Evolutionary conservation across 2,113 vertebrate genomes (phyloP).

Genomic region (Dascyllus trimaculatus): DNA sequence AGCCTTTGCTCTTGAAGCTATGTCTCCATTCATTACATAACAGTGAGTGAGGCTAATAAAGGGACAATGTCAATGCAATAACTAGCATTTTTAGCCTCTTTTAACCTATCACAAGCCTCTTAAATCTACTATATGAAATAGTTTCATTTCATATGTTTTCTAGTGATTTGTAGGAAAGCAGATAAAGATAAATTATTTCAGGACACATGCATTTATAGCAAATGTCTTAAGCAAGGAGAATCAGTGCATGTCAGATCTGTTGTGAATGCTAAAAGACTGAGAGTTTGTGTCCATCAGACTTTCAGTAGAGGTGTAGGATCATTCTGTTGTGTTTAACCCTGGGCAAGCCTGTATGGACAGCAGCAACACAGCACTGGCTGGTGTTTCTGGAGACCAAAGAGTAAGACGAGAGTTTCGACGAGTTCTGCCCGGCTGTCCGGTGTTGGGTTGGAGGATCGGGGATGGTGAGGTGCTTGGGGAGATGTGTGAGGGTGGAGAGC

Average conservation of each 20-base stretch:
- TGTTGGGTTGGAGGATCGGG: slow-evolving; percentile 26
- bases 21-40: slow-evolving; percentile 34
- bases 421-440: slow-evolving; percentile 9
- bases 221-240: slow-evolving; percentile 40
- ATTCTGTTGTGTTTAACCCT: slow-evolving; percentile 6
- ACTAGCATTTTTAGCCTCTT: slow-evolving; percentile 8
- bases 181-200: slow-evolving; percentile 23
- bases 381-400: slow-evolving; percentile 29
- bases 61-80: slow-evolving; percentile 19
- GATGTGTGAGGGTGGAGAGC: slow-evolving; percentile 1
- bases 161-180: slow-evolving; percentile 47
- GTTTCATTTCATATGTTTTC: neutral
- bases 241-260: slow-evolving; percentile 56
- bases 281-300: slow-evolving; percentile 46
- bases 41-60: slow-evolving; percentile 26
- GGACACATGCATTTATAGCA: slow-evolving; percentile 35
- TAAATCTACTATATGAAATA: slow-evolving; percentile 35
- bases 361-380: too few relatives aligned
- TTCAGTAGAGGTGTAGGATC: slow-evolving; percentile 22
- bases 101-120: slow-evolving; percentile 28
- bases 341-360: too few relatives aligned
- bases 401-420: slow-evolving; percentile 28
- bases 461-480: slow-evolving; percentile 35
- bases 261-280: slow-evolving; percentile 43
- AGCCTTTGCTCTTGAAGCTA: slow-evolving; percentile 34